These are phyloP conservation scores for Loriculus beryllinus DNA, from an alignment of 2,797 vertebrate genomes.

Conservation along the genomic window DNA sequence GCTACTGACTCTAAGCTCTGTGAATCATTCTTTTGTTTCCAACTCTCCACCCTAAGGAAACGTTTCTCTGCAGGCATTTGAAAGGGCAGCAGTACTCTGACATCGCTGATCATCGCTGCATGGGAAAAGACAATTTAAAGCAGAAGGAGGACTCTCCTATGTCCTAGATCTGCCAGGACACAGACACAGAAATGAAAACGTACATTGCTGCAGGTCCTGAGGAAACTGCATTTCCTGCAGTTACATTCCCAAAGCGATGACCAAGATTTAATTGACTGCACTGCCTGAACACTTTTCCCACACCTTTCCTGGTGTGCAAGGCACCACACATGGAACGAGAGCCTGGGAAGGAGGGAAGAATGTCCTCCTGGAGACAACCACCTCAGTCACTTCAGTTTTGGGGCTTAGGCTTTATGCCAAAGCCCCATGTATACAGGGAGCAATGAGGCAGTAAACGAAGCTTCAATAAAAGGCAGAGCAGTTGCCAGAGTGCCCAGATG, in stretches of 20 bases:
- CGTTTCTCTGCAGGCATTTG: neutral
- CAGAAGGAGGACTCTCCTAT: neutral
- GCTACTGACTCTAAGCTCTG: neutral
- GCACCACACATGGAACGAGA: rapidly evolving
- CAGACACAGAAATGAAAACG: neutral
- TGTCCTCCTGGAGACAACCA: neutral
- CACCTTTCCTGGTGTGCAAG: rapidly evolving
- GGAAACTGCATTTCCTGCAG: neutral
- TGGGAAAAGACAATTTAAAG: neutral
- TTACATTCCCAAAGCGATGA: neutral
- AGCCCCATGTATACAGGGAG: neutral
- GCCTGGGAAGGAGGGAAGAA: neutral
- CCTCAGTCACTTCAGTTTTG: neutral
- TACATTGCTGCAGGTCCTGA: neutral
- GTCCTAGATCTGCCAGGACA: neutral
- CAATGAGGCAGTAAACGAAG: neutral
- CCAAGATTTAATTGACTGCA: neutral
- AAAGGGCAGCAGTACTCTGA: neutral
- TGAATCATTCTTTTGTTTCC: neutral
- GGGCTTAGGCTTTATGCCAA: neutral
- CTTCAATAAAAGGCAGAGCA: neutral
- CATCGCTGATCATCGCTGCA: neutral
- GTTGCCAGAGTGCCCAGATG: neutral
- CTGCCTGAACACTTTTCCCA: neutral
- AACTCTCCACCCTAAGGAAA: neutral